These are phyloP conservation scores for Caenorhabditis inopinata DNA, from an alignment of 1,140 invertebrate species.

Conservation along the genomic window DNA sequence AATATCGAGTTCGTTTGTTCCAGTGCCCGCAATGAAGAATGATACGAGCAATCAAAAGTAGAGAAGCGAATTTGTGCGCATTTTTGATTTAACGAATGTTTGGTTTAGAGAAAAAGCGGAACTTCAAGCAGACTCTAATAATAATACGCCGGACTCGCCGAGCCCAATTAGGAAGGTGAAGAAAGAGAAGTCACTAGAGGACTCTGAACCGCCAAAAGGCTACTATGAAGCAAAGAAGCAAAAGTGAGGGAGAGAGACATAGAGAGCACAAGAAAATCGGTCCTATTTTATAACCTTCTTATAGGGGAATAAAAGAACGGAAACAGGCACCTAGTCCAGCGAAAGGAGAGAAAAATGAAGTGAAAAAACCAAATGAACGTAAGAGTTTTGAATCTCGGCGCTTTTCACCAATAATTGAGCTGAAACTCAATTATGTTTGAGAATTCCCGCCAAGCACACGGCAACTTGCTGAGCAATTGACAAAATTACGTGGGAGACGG, in stretches of 20 bases:
- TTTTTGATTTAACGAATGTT: no score
- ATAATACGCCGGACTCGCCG: neutral
- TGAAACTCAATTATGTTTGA: no score
- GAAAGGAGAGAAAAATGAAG: neutral
- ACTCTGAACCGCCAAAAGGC: neutral
- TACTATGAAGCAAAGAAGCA: neutral
- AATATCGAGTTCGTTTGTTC: neutral
- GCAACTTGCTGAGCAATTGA: no score
- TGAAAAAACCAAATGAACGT: neutral
- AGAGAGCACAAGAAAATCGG: no score
- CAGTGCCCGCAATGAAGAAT: neutral
- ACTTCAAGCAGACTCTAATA: neutral
- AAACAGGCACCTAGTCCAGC: neutral
- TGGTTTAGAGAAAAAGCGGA: neutral
- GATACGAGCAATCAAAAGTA: neutral
- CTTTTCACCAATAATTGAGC: neutral
- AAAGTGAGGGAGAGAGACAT: neutral
- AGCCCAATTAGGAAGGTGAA: neutral
- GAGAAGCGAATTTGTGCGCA: no score
- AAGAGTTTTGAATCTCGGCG: neutral
- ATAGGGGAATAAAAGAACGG: neutral
- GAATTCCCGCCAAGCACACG: no score
- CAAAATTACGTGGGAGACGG: no score
- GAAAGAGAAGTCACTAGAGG: neutral
- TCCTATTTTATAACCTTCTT: neutral